Conservation (phyloP, 2,888 invertebrate species). For the Lasioglossum lativentre region DNA sequence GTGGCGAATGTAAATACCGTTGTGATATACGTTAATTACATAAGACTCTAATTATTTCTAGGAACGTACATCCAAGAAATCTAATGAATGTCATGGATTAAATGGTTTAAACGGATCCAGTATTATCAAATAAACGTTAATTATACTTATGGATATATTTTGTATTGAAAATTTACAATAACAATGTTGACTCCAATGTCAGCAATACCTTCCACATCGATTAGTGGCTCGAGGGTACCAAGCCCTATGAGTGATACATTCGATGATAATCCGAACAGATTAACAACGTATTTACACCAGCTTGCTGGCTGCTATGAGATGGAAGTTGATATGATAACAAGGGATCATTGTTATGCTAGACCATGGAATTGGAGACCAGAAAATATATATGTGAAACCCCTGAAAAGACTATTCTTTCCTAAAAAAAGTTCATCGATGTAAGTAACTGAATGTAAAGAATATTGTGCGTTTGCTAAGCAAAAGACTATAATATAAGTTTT, state of each 20-base stretch:
- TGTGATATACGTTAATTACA: background rate
- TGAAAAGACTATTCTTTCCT: constrained; percentile 86
- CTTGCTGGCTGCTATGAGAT: constrained; percentile 81
- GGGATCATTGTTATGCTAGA: constrained; percentile 91
- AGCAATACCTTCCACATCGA: constrained; percentile 61
- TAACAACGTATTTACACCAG: constrained; percentile 80
- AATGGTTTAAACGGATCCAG: constrained; percentile 9
- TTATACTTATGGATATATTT: constrained; percentile 19
- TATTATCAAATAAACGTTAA: background rate
- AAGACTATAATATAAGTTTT: constrained; percentile 19
- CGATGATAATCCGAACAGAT: constrained; percentile 86
- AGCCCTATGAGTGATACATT: constrained; percentile 84
- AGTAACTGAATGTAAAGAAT: constrained; percentile 17
- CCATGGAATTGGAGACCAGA: constrained; percentile 90
- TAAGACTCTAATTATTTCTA: constrained; percentile 33
- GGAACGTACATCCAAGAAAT: constrained; percentile 1
- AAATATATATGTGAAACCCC: constrained; percentile 87
- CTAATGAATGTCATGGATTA: background rate
- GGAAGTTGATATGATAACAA: constrained; percentile 84
- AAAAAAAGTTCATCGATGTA: constrained; percentile 59
- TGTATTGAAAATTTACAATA: constrained; percentile 11
- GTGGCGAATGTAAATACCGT: background rate
- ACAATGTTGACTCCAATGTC: constrained; percentile 58
- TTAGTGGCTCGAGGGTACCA: constrained; percentile 66
- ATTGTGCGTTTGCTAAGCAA: background rate